Evolutionary conservation across 2,888 invertebrate genomes (phyloP).

Genomic region (Dryocosmus kuriphilus): DNA sequence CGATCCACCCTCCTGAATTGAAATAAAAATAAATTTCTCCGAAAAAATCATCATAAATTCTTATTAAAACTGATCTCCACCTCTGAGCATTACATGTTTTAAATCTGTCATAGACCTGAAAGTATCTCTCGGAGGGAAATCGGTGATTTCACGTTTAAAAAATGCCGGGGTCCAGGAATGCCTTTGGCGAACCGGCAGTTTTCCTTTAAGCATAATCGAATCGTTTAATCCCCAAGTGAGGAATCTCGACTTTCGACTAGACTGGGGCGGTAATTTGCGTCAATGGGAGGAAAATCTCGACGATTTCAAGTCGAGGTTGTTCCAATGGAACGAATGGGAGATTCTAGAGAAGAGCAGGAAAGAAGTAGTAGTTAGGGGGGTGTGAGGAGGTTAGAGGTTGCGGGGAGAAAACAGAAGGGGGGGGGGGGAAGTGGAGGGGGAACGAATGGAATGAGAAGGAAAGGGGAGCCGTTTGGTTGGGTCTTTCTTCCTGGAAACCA

Average conservation of each 20-base stretch:
- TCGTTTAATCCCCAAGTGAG: background rate
- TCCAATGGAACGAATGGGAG: constrained; percentile 19
- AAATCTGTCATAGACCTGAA: background rate
- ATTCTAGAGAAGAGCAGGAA: constrained; percentile 41
- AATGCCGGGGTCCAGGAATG: background rate
- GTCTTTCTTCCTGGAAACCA: constrained; percentile 71
- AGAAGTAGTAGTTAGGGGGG: constrained; percentile 42
- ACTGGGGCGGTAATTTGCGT: constrained; percentile 1
- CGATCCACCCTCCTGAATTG: background rate
- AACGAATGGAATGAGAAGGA: constrained; percentile 60
- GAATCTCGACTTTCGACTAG: constrained; percentile 13
- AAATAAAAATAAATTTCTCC: background rate
- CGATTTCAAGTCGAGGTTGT: background rate
- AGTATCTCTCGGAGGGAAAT: background rate
- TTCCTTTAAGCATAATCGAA: background rate
- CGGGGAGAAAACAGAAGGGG: constrained; percentile 42
- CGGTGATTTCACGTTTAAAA: background rate
- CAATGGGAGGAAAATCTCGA: constrained; percentile 16
- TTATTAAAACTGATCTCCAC: background rate
- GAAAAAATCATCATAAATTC: background rate
- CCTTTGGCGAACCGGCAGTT: constrained; percentile 15
- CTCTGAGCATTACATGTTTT: background rate
- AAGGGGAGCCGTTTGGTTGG: constrained; percentile 67
- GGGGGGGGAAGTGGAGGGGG: constrained; percentile 38
- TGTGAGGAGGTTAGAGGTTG: constrained; percentile 42